Conservation (phyloP, 2,888 invertebrate genomes). For the Iselma pallidipennis region DNA sequence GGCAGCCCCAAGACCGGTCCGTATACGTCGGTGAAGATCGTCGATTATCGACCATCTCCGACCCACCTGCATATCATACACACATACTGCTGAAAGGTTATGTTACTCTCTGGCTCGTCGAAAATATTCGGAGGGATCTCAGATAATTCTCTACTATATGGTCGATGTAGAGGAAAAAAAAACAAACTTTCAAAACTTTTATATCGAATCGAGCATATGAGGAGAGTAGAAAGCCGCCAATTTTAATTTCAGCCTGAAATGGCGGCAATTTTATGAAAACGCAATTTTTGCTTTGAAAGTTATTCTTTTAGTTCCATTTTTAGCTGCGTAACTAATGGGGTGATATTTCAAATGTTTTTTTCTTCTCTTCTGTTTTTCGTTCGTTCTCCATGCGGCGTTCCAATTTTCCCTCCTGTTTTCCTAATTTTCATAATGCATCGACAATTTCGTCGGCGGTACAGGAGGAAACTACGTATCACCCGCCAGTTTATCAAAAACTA, state of each 20-base stretch:
- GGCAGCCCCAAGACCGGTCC: constrained; percentile 53
- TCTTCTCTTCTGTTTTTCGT: too few relatives aligned
- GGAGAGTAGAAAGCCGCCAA: background rate
- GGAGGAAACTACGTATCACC: too few relatives aligned
- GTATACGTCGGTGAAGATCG: constrained; percentile 49
- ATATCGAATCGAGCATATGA: too few relatives aligned
- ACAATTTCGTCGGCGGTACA: too few relatives aligned
- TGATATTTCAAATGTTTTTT: too few relatives aligned
- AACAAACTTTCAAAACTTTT: constrained; percentile 20
- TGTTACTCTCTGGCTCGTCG: constrained; percentile 33
- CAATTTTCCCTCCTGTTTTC: too few relatives aligned
- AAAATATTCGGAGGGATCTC: constrained; percentile 15
- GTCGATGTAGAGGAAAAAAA: background rate
- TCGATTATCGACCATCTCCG: constrained; percentile 51
- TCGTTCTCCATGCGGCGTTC: too few relatives aligned
- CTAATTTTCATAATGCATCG: too few relatives aligned
- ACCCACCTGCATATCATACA: constrained; percentile 62
- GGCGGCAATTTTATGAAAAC: too few relatives aligned
- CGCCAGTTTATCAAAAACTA: too few relatives aligned
- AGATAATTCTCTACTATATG: background rate
- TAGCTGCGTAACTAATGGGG: background rate
- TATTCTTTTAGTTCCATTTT: background rate
- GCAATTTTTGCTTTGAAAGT: background rate
- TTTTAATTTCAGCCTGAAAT: background rate
- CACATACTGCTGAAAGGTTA: constrained; percentile 50